These are phyloP conservation scores for Rhabdomys pumilio DNA, from an alignment of 2,797 vertebrate genomes.

Conservation along the genomic window DNA sequence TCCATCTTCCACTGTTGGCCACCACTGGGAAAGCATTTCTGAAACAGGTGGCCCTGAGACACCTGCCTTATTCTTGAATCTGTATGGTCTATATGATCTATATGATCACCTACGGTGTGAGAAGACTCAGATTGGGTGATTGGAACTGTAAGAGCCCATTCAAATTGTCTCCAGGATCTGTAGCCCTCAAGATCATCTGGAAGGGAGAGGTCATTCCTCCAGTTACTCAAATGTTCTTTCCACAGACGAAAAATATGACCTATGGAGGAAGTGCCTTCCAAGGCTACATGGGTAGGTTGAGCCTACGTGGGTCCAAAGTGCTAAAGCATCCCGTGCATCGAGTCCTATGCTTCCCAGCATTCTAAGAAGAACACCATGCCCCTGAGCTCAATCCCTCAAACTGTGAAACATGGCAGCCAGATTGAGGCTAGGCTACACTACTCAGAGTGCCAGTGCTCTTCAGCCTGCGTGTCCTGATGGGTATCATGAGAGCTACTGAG, in stretches of 20 bases:
- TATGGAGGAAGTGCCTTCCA: background rate
- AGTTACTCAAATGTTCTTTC: background rate
- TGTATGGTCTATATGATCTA: too few relatives aligned
- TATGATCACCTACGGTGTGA: background rate
- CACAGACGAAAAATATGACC: background rate
- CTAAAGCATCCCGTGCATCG: background rate
- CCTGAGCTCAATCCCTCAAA: background rate
- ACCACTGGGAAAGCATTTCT: background rate
- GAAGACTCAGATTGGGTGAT: background rate
- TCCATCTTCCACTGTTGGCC: background rate
- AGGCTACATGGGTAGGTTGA: background rate
- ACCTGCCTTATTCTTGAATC: background rate
- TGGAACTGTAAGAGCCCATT: background rate
- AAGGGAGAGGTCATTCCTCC: background rate
- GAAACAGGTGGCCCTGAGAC: background rate
- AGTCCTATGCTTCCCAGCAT: background rate
- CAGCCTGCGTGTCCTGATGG: background rate
- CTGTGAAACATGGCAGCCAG: background rate
- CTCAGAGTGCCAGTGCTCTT: background rate
- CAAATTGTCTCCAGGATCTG: accelerated
- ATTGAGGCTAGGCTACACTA: background rate
- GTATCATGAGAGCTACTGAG: accelerated
- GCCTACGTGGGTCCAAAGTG: background rate
- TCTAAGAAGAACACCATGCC: background rate
- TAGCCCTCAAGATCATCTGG: background rate